Evolutionary conservation across 2,113 vertebrate genomes (phyloP).

Genomic region (Okapia johnstoni): DNA sequence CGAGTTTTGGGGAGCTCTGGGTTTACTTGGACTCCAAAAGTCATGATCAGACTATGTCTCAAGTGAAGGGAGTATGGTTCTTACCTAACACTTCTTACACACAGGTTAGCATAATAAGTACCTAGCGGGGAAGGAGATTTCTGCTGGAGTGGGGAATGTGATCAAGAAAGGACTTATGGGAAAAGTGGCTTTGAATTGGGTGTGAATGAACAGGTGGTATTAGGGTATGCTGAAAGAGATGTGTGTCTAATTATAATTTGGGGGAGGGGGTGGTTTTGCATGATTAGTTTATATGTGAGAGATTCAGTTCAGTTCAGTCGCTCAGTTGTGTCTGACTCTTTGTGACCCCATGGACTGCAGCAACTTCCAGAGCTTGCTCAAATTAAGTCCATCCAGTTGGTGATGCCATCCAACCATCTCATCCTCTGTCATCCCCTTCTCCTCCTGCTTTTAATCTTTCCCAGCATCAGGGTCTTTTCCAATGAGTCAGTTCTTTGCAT

Average conservation of each 20-base stretch:
- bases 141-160: background rate
- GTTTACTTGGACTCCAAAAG: background rate
- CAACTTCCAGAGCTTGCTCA: background rate
- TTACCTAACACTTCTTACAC: background rate
- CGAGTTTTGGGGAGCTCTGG: background rate
- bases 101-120: background rate
- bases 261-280: background rate
- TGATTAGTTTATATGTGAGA: constrained; percentile 17
- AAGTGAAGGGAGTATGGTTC: background rate
- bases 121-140: background rate
- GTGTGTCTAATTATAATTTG: background rate
- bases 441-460: background rate
- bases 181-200: background rate
- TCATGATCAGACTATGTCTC: background rate
- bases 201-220: background rate
- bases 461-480: background rate
- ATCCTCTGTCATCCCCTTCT: background rate
- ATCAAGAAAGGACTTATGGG: background rate
- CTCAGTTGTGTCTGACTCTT: background rate
- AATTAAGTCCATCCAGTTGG: background rate
- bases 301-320: background rate
- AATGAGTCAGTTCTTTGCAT: background rate
- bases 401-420: background rate
- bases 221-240: background rate
- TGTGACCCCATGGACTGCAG: background rate